Evolutionary conservation across 2,797 vertebrate species (phyloP).

Genomic region (Bradypodion ventrale): DNA sequence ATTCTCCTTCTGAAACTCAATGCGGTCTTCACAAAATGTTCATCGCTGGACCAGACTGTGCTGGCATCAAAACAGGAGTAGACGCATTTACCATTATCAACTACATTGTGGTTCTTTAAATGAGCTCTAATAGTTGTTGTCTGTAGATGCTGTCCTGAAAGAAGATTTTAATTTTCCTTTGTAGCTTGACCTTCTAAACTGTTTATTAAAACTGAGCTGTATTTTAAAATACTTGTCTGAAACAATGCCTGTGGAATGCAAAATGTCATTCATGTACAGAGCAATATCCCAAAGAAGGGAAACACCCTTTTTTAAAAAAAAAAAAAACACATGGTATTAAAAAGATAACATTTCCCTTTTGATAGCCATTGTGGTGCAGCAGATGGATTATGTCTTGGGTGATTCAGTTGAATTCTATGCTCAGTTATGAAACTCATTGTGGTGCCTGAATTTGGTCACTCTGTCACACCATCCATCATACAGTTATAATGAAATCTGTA

Average conservation of each 20-base stretch:
- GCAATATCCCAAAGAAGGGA: not conserved
- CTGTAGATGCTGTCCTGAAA: slow-evolving; percentile 8
- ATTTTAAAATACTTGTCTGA: slow-evolving; percentile 19
- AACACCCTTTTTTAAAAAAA: not conserved
- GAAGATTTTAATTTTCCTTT: slow-evolving; percentile 34
- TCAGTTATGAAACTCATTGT: not conserved
- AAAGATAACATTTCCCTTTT: not conserved
- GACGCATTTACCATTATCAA: slow-evolving; percentile 32
- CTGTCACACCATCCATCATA: not conserved
- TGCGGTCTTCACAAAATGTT: slow-evolving; percentile 14
- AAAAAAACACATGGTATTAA: not conserved
- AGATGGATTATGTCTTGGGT: not conserved
- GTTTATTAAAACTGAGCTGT: slow-evolving; percentile 9
- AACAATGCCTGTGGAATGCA: not conserved
- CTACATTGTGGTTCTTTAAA: slow-evolving; percentile 11
- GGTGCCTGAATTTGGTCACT: not conserved
- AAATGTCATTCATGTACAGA: not conserved
- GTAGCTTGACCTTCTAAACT: slow-evolving; percentile 29
- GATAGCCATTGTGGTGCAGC: not conserved
- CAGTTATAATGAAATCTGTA: not conserved
- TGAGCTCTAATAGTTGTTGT: slow-evolving; percentile 15
- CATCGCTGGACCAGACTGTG: slow-evolving; percentile 9
- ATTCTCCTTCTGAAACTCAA: slow-evolving; percentile 26
- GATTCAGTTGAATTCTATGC: not conserved
- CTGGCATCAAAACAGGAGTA: not conserved